phyloP scores from a whole-genome alignment of 1,140 invertebrate species.

The Prorops nasuta region DNA sequence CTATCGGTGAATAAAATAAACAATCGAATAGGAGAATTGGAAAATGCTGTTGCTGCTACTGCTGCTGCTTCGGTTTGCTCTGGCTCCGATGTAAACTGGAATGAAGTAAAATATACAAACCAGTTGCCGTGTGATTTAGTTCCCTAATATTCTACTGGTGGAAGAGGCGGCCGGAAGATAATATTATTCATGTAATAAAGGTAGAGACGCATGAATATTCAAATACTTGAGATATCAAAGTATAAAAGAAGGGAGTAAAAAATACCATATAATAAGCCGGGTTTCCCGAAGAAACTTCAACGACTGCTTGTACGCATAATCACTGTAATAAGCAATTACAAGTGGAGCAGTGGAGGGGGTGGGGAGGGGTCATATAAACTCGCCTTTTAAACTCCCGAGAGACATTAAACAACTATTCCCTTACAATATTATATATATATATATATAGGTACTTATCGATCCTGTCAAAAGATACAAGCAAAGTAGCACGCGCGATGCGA shows the following conservation, averaged over 20 bases:
- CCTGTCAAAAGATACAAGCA: too few species aligned
- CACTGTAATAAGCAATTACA: too few species aligned
- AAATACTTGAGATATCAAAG: slow-evolving; percentile 24
- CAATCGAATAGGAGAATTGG: too few species aligned
- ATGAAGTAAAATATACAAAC: slow-evolving; percentile 24
- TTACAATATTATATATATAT: too few species aligned
- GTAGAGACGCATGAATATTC: slow-evolving; percentile 22
- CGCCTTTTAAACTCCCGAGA: too few species aligned
- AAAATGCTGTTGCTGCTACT: too few species aligned
- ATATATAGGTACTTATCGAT: too few species aligned
- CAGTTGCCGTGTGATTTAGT: slow-evolving; percentile 15
- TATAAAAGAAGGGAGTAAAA: slow-evolving; percentile 17
- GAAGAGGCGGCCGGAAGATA: slow-evolving; percentile 20
- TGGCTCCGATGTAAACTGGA: slow-evolving; percentile 20
- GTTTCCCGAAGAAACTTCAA: slow-evolving; percentile 12
- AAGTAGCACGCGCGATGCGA: too few species aligned
- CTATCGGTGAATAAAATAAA: background rate
- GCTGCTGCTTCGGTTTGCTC: background rate
- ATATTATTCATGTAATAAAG: slow-evolving; percentile 26
- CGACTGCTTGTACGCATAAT: background rate
- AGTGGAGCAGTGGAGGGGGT: too few species aligned
- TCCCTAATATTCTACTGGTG: slow-evolving; percentile 16
- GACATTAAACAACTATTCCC: too few species aligned
- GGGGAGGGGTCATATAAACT: too few species aligned
- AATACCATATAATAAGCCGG: slow-evolving; percentile 4